Evolutionary conservation across 2,113 vertebrate species (phyloP), one percentile per base, ranked within the genome.

Genomic region (Himantopus leucocephalus): DNA sequence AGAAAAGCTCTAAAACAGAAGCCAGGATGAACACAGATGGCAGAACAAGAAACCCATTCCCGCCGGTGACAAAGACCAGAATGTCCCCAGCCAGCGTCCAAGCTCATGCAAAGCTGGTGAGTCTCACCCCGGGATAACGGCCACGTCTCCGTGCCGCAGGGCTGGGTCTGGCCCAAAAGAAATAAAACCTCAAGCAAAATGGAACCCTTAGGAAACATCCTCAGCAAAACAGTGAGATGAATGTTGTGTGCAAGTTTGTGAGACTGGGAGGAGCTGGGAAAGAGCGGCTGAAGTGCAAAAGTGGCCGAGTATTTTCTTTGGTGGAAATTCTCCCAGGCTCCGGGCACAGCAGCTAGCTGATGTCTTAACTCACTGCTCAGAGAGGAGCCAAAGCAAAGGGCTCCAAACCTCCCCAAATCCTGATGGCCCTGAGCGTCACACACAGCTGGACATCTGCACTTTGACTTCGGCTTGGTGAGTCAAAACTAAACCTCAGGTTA

Each of bases 121-220:
- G 71, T 50, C 81, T 93, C 89, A 50, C 22, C 55, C 13, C 0
- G 3, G 35, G 72, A 60, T 23, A 84, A 67, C 0, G 1, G 78
- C 70, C 59, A 22, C 6, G 13, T 19, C 47, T 82, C 70, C 66
- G 79, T 78, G 86, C 29, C 3, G 12, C 45, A 8, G 66, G 77
- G 13, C 73, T 96, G 83, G 88, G 83, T 13, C 74, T 92, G 56
- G 62, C 76, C 89, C 94, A 50, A 75, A 87, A 95, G 91, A 96
- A 82, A 92, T 91, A 87, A 96, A 96, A 94, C 80, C 84, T 96
- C 60, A 20, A 87, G 37, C 52, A 75, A 74, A 75, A 90, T 35
- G 35, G 70, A 92, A 68, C 91, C 80, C 89, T 26, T 27, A 89
- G 90, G 95, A 96, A 91, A 89, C 77, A 87, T 43, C 84, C 58